Percentiles rank a stretch among this genome's conserved stretches.
These are phyloP conservation scores for Gorsachius magnificus DNA, from an alignment of 2,797 vertebrate genomes.

Conservation along the genomic window DNA sequence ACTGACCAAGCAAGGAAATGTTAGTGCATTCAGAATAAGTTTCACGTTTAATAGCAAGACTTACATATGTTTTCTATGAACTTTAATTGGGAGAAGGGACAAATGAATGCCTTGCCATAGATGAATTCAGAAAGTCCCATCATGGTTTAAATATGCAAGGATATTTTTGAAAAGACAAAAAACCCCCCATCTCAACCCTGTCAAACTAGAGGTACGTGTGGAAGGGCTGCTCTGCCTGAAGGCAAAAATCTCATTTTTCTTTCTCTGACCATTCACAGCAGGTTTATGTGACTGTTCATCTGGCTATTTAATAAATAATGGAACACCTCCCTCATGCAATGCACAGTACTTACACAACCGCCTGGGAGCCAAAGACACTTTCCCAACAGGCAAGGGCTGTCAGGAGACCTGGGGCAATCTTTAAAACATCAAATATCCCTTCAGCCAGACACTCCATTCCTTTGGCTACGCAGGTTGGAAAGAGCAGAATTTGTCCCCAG, in stretches of 20 bases:
- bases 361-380: neutral
- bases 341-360: neutral
- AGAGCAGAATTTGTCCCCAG: neutral
- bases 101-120: neutral
- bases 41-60: neutral
- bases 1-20: neutral
- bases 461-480: neutral
- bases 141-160: constrained; percentile 45
- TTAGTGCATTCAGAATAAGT: neutral
- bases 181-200: fast-evolving
- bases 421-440: neutral
- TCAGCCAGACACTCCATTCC: neutral
- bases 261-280: neutral
- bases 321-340: neutral
- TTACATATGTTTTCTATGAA: constrained; percentile 17
- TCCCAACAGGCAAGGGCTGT: neutral
- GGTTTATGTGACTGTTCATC: constrained; percentile 34
- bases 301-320: constrained; percentile 20
- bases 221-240: constrained; percentile 17
- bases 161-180: constrained; percentile 44
- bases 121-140: constrained; percentile 32
- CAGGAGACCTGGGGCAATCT: neutral
- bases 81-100: neutral
- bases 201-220: neutral
- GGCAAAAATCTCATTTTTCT: neutral